Percentiles rank a stretch among this genome's conserved stretches.
These are phyloP conservation scores for Sialis fuliginosa DNA, from an alignment of 2,888 invertebrate species.

Conservation along the genomic window DNA sequence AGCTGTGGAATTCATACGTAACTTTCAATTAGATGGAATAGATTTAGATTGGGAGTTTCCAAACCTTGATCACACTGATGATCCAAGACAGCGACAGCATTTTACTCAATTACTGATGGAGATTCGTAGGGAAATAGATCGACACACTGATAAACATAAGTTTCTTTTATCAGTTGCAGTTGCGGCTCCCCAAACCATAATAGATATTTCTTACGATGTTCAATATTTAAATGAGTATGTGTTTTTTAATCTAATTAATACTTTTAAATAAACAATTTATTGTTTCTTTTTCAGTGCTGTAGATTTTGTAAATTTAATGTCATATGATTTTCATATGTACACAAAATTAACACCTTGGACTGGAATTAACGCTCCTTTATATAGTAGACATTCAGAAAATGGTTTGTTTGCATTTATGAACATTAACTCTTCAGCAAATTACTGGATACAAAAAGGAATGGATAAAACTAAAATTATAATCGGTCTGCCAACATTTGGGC, in stretches of 20 bases:
- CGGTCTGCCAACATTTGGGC: slow-evolving; percentile 79
- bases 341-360: slow-evolving; percentile 62
- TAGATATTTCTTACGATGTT: slow-evolving; percentile 62
- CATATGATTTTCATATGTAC: slow-evolving; percentile 78
- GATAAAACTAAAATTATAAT: slow-evolving; percentile 60
- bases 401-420: slow-evolving; percentile 54
- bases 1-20: slow-evolving; percentile 29
- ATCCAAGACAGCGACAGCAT: slow-evolving; percentile 41
- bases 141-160: slow-evolving; percentile 30
- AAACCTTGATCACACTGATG: slow-evolving; percentile 27
- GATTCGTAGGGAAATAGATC: slow-evolving; percentile 45
- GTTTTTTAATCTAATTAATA: not conserved
- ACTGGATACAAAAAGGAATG: slow-evolving; percentile 62
- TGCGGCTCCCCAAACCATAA: slow-evolving; percentile 58
- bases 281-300: slow-evolving; percentile 33
- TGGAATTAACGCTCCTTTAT: slow-evolving; percentile 69
- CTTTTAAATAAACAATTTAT: not conserved
- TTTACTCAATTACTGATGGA: slow-evolving; percentile 59
- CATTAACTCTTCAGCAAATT: slow-evolving; percentile 62
- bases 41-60: slow-evolving; percentile 86
- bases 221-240: slow-evolving; percentile 52
- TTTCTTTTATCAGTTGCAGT: slow-evolving; percentile 60
- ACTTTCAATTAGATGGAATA: slow-evolving; percentile 44
- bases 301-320: slow-evolving; percentile 80
- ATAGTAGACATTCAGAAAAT: slow-evolving; percentile 36